Evolutionary conservation across 35 echinoderm and acorn worm species (phyloP).

Genomic region (Anneissia japonica): DNA sequence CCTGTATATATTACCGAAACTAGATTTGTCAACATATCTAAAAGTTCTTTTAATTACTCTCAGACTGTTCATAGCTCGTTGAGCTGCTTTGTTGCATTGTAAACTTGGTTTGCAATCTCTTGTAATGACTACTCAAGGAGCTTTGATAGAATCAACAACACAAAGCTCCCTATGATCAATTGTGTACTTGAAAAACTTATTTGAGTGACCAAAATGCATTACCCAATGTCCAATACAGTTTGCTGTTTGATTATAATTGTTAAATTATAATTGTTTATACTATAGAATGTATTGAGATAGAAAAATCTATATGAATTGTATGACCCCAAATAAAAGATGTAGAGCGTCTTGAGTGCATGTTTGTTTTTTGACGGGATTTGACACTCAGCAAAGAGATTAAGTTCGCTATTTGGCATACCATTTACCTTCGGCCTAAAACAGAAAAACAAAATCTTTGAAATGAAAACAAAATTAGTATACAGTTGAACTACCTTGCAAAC

Average conservation of each 20-base stretch:
- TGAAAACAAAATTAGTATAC: too few relatives aligned
- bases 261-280: too few relatives aligned
- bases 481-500: constrained; percentile 72
- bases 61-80: background rate
- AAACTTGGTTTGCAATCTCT: background rate
- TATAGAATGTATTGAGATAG: too few relatives aligned
- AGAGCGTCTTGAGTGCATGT: too few relatives aligned
- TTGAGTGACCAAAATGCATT: too few relatives aligned
- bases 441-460: background rate
- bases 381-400: too few relatives aligned
- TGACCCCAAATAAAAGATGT: too few relatives aligned
- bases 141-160: background rate
- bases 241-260: too few relatives aligned
- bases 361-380: too few relatives aligned
- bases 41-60: constrained; percentile 15
- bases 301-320: too few relatives aligned
- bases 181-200: background rate
- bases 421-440: background rate
- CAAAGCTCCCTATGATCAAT: background rate
- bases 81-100: background rate
- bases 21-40: background rate
- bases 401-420: too few relatives aligned
- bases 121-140: constrained; percentile 7
- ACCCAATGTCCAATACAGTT: too few relatives aligned
- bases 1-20: background rate